Percentiles rank a stretch among this genome's conserved stretches.
These are phyloP conservation scores for Talpa occidentalis DNA, from an alignment of 2,113 vertebrate genomes.

Conservation along the genomic window DNA sequence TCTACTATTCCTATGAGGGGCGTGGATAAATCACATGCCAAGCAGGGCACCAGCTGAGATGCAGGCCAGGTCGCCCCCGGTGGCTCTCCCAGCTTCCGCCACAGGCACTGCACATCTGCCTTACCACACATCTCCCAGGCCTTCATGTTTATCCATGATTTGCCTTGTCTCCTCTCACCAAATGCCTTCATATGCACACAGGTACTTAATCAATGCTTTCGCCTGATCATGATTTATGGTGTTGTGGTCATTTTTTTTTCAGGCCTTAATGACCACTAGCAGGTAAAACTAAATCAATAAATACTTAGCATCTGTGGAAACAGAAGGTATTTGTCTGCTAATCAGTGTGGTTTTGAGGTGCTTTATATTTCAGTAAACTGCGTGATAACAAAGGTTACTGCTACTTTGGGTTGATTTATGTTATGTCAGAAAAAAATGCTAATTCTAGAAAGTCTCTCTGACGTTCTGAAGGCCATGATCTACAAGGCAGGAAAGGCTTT, in stretches of 20 bases:
- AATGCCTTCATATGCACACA: not conserved
- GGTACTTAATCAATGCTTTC: constrained; percentile 64
- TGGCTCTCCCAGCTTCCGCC: too few relatives aligned
- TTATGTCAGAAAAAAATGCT: constrained; percentile 45
- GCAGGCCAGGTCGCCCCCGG: too few relatives aligned
- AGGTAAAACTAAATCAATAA: constrained; percentile 72
- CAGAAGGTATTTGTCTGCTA: constrained; percentile 71
- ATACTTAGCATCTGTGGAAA: constrained; percentile 72
- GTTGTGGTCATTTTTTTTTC: constrained; percentile 51
- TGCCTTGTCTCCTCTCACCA: not conserved
- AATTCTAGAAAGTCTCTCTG: constrained; percentile 35
- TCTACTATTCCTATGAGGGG: not conserved
- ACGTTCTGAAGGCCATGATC: not conserved
- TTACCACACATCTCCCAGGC: not conserved
- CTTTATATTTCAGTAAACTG: constrained; percentile 46
- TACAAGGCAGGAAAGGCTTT: not conserved
- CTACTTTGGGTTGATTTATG: constrained; percentile 64
- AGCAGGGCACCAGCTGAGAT: not conserved
- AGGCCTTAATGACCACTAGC: constrained; percentile 67
- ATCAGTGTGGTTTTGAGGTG: constrained; percentile 47
- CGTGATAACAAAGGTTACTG: constrained; percentile 26
- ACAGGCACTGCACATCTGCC: too few relatives aligned
- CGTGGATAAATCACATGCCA: too few relatives aligned
- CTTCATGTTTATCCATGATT: not conserved
- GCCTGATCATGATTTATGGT: constrained; percentile 65